These are phyloP conservation scores for Cyclophora punctaria DNA, from an alignment of 2,888 invertebrate genomes.

Conservation along the genomic window DNA sequence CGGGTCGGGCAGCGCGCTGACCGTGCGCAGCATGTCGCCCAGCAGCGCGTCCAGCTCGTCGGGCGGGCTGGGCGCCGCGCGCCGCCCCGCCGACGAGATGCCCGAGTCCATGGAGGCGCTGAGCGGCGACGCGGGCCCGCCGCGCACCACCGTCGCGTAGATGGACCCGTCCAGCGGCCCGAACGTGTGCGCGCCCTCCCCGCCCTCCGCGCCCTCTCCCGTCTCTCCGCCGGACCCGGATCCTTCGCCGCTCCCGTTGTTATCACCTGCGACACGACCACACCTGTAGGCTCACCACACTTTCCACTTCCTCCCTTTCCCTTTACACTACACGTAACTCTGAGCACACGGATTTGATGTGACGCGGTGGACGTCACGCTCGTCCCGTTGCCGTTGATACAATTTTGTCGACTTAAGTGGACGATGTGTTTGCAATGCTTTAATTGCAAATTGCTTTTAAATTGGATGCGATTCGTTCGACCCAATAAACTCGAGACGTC, in stretches of 20 bases:
- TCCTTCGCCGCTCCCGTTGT: conserved; percentile 68
- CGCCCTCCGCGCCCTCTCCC: conserved; percentile 61
- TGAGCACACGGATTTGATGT: not conserved
- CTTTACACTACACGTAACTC: conserved; percentile 1
- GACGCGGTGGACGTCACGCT: too few relatives aligned
- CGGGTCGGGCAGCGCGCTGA: conserved; percentile 85
- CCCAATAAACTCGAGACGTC: conserved; percentile 6
- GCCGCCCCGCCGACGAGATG: conserved; percentile 84
- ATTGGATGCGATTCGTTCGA: conserved; percentile 55
- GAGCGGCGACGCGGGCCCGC: conserved; percentile 79
- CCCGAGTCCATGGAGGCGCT: conserved; percentile 94
- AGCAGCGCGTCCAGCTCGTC: conserved; percentile 88
- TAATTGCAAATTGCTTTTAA: conserved; percentile 54
- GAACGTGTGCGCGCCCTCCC: conserved; percentile 79
- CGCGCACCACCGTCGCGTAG: conserved; percentile 82
- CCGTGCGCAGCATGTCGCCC: conserved; percentile 90
- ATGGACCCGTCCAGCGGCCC: conserved; percentile 93
- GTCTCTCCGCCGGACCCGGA: conserved; percentile 63
- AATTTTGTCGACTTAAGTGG: conserved; percentile 3
- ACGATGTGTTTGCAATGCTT: conserved; percentile 37
- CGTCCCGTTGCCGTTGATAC: too few relatives aligned
- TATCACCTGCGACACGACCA: conserved; percentile 65
- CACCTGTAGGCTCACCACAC: too few relatives aligned
- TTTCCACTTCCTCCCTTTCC: not conserved
- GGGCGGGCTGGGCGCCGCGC: conserved; percentile 70